phyloP scores from a whole-genome alignment of 1,140 invertebrate genomes.

The Antheraea mylitta region DNA sequence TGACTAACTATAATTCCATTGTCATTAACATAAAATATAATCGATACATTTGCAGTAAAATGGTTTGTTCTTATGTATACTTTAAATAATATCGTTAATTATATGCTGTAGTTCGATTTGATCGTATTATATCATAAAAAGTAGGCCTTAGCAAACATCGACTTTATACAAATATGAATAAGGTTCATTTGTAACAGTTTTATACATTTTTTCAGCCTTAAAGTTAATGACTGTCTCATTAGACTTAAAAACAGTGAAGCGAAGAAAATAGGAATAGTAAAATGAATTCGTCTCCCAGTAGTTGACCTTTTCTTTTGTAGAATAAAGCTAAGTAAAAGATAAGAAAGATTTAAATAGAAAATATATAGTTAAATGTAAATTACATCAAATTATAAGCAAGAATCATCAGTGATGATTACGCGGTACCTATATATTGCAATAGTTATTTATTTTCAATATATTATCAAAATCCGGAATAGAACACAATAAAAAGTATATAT shows the following conservation, averaged over 20 bases:
- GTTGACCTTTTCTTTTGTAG: background rate
- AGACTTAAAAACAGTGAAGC: background rate
- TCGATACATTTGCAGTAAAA: constrained; percentile 21
- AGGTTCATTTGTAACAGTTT: background rate
- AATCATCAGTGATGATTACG: no score
- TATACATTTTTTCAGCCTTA: background rate
- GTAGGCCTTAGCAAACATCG: no score
- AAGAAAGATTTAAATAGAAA: background rate
- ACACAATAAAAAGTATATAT: no score
- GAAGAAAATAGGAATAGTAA: background rate
- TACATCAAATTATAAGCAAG: no score
- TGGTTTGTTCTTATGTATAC: background rate
- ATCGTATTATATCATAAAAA: background rate
- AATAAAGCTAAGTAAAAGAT: background rate
- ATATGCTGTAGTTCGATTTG: background rate
- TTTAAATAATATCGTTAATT: background rate
- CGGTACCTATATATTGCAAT: no score
- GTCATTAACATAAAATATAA: constrained; percentile 2
- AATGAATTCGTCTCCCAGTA: background rate
- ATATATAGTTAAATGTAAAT: no score
- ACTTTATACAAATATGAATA: background rate
- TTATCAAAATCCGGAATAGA: no score
- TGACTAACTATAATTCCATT: background rate
- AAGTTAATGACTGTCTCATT: background rate
- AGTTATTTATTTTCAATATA: no score